Evolutionary conservation across 2,888 invertebrate species (phyloP).

Genomic region (Argyra leucocephala): DNA sequence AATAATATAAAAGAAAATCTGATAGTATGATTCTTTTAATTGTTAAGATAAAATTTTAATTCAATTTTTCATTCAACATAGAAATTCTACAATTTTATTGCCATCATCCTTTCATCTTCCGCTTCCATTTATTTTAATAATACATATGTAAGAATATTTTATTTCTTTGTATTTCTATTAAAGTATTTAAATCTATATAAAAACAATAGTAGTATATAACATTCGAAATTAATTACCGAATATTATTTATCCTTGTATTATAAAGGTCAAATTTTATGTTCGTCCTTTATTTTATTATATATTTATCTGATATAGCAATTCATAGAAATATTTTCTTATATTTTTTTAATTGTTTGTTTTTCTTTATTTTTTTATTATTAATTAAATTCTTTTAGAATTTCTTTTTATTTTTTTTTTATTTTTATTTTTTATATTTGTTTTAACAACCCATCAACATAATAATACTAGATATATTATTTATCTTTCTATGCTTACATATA

Average conservation of each 20-base stretch:
- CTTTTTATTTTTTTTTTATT: constrained; percentile 1
- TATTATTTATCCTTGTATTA: not conserved
- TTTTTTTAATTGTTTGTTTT: not conserved
- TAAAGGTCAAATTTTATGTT: not conserved
- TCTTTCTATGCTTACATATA: not conserved
- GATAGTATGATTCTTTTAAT: no score
- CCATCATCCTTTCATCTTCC: no score
- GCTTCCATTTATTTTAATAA: no score
- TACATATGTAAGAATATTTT: no score
- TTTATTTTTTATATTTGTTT: no score
- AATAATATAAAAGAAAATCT: no score
- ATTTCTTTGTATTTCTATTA: no score
- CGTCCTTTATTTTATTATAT: not conserved
- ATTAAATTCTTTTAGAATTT: not conserved
- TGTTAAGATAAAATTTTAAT: no score
- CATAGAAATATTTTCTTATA: not conserved
- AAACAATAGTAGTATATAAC: no score
- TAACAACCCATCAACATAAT: not conserved
- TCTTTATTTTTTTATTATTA: not conserved
- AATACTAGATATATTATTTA: not conserved
- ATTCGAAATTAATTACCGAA: constrained; percentile 3
- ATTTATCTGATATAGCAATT: not conserved
- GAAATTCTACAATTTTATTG: no score
- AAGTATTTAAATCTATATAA: no score
- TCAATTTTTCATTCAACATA: no score